A percentile compares a stretch with the other conserved stretches of the same genome.
phyloP scores from a whole-genome alignment of 2,888 invertebrate species.

The Pristionchus arcanus region DNA sequence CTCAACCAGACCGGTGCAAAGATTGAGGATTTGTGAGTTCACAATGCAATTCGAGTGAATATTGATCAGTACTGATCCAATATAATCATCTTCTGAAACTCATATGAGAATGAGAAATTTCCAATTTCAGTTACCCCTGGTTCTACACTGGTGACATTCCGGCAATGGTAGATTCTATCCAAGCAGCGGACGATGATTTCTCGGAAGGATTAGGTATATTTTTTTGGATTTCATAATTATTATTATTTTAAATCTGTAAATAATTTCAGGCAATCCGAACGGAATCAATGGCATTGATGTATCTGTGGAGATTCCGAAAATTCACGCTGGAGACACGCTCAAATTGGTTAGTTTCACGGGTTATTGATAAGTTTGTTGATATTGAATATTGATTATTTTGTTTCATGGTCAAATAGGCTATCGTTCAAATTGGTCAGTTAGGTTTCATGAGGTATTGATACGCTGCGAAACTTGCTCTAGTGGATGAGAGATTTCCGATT shows the following conservation, averaged over 20 bases:
- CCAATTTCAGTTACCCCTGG: constrained; percentile 31
- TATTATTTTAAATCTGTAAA: background rate
- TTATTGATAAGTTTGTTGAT: background rate
- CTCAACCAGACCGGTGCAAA: constrained; percentile 5
- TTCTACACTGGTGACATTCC: constrained; percentile 31
- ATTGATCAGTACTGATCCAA: background rate
- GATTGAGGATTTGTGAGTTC: constrained; percentile 1
- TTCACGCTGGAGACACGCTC: constrained; percentile 56
- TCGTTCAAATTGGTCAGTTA: background rate
- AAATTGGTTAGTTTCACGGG: background rate
- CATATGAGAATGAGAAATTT: background rate
- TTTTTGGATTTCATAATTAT: background rate
- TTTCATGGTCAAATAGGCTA: background rate
- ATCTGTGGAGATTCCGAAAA: constrained; percentile 62
- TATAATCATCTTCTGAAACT: background rate
- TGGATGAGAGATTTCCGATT: too few species aligned
- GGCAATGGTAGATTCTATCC: background rate
- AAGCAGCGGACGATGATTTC: background rate
- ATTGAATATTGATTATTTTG: background rate
- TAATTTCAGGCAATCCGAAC: constrained; percentile 56
- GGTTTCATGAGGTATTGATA: too few species aligned
- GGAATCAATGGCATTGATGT: constrained; percentile 63
- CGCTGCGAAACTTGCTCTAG: too few species aligned
- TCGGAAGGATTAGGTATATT: background rate
- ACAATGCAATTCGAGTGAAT: background rate